Base-by-base conservation (phyloP, 2,797 vertebrate species). In the Sternotherus odoratus region DNA sequence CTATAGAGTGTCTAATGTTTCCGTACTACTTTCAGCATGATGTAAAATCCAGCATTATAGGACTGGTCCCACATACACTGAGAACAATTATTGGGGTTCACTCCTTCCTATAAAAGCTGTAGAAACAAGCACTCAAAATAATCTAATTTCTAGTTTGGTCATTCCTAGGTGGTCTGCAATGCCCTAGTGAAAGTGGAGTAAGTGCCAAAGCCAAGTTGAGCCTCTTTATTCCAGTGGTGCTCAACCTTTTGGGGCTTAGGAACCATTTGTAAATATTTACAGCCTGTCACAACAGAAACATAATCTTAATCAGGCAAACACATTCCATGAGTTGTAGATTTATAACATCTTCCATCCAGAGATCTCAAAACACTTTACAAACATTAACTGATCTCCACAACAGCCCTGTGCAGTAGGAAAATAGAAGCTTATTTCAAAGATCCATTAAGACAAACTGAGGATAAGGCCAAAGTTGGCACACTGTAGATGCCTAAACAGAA, bases 301-400 rank as follows among this genome's bases (percentile, higher is more conserved):
- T 39, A 39, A 11, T 39, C 19, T 23, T 21, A 69, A 66, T 39
- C n/a, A 36, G 21, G 74, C 80, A 93, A 90, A 81, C 0, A 6
- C 85, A 88, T 50, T 75, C 78, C 83, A n/a, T 80, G 79, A 30
- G 63, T 83, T 69, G 84, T 74, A 13, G 69, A 86, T 86, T 92
- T 83, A 46, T 80, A 91, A 94, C 92, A 90, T 89, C 93, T 94
- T 91, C 93, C 92, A 93, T 87, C 85, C 46, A 78, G 74, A 63
- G 79, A 74, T 0, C 5, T 8, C 82, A 54, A 84, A 88, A 91
- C 19, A 83, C 86, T 94, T 95, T 49, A 48, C 51, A 24, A 60
- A 80, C 82, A 12, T 69, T 56, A 90, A 81, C 74, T 72, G 7
- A 13, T 66, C 46, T 39, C 80, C 19, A 30, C 21, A 74, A 89